Percentiles rank a stretch among this genome's conserved stretches.
These are phyloP conservation scores for Nebria salina DNA, from an alignment of 2,888 invertebrate species.

Conservation along the genomic window DNA sequence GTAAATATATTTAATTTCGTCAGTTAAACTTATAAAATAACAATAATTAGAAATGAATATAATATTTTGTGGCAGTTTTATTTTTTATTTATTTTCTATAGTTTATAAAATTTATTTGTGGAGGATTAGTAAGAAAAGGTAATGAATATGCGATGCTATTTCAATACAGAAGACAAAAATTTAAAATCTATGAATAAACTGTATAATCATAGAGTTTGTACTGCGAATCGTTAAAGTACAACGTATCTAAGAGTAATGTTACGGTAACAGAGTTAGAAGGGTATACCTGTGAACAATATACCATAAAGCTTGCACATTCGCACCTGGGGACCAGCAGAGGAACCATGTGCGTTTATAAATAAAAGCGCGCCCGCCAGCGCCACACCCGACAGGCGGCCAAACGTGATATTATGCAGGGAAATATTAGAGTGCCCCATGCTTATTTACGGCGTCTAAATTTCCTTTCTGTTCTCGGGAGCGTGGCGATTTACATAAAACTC, in stretches of 20 bases:
- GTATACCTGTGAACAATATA: constrained; percentile 14
- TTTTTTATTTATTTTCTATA: too few relatives aligned
- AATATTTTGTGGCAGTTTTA: too few relatives aligned
- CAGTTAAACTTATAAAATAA: too few relatives aligned
- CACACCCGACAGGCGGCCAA: constrained; percentile 10
- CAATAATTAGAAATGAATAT: too few relatives aligned
- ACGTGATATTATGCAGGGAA: constrained; percentile 47
- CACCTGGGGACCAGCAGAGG: constrained; percentile 24
- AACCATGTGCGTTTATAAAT: constrained; percentile 7
- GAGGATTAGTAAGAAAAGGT: too few relatives aligned
- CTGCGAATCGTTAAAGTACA: neutral
- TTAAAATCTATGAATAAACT: neutral
- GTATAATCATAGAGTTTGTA: neutral
- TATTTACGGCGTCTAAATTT: constrained; percentile 52
- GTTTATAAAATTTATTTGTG: too few relatives aligned
- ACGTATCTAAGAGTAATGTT: neutral
- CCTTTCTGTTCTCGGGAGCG: constrained; percentile 38
- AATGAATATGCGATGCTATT: too few relatives aligned
- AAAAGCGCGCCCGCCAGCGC: neutral
- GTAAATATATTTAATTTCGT: too few relatives aligned
- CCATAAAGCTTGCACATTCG: constrained; percentile 19
- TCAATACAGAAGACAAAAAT: neutral
- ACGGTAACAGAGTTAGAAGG: neutral
- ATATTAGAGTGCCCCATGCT: constrained; percentile 50
- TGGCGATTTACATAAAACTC: constrained; percentile 44